A percentile compares a stretch with the other conserved stretches of the same genome.
phyloP scores from a whole-genome alignment of 1,140 invertebrate species.

The Nebria ingens region DNA sequence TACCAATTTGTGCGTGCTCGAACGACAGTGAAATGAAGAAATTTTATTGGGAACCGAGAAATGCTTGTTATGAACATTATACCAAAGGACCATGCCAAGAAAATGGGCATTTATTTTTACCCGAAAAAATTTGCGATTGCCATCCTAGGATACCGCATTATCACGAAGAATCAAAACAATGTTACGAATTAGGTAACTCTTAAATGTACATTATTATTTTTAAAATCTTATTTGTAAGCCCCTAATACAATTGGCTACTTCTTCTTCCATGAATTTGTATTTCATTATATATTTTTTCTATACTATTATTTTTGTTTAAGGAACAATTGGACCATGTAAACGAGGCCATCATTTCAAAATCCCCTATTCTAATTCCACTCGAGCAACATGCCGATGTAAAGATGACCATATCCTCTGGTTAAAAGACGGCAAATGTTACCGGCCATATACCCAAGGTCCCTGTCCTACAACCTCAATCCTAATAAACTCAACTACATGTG shows the following conservation, averaged over 20 bases:
- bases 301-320: conserved; percentile 34
- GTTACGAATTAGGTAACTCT: conserved; percentile 62
- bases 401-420: conserved; percentile 53
- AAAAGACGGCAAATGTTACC: conserved; percentile 56
- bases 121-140: conserved; percentile 61
- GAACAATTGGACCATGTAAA: conserved; percentile 55
- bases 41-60: conserved; percentile 41
- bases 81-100: conserved; percentile 64
- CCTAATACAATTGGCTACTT: too few relatives aligned
- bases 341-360: conserved; percentile 52
- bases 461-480: conserved; percentile 56
- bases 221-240: too few relatives aligned
- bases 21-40: conserved; percentile 34
- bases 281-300: too few relatives aligned
- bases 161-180: conserved; percentile 50
- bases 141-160: conserved; percentile 57
- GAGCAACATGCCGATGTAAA: conserved; percentile 56
- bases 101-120: conserved; percentile 61
- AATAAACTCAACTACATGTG: conserved; percentile 45
- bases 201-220: too few relatives aligned
- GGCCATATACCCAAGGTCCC: conserved; percentile 64
- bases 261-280: too few relatives aligned
- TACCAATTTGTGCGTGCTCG: conserved; percentile 48
- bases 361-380: conserved; percentile 33
- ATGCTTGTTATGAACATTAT: conserved; percentile 65